A percentile compares a stretch with the other conserved stretches of the same genome.
Conservation (phyloP, 2,797 vertebrate species). For the Epinephelus coioides region DNA sequence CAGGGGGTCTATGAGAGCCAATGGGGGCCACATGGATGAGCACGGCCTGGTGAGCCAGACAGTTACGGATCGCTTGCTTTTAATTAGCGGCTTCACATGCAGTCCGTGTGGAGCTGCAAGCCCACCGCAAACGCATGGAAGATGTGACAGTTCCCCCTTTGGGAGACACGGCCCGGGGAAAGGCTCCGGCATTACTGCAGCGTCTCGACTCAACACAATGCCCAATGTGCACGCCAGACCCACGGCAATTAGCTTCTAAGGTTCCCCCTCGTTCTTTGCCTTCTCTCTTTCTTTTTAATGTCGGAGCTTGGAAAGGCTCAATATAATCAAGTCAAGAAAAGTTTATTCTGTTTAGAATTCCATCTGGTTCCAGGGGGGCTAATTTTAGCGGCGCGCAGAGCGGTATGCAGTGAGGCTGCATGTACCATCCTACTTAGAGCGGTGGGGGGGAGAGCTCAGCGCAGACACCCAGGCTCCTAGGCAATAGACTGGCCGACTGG, state of each 20-base stretch:
- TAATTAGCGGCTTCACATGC: conserved; percentile 83
- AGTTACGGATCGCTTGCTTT: conserved; percentile 83
- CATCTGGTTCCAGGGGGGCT: conserved; percentile 86
- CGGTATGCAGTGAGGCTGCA: conserved; percentile 83
- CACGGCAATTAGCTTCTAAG: conserved; percentile 85
- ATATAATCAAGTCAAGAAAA: conserved; percentile 88
- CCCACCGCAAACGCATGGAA: conserved; percentile 81
- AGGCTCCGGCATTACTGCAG: conserved; percentile 76
- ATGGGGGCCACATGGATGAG: conserved; percentile 80
- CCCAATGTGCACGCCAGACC: conserved; percentile 83
- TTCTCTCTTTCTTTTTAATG: conserved; percentile 83
- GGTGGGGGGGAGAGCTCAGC: conserved; percentile 59
- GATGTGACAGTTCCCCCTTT: conserved; percentile 76
- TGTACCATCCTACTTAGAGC: conserved; percentile 85
- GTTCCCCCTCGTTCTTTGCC: conserved; percentile 75
- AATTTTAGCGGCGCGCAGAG: conserved; percentile 82
- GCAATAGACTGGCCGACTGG: conserved; percentile 84
- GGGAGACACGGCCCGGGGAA: conserved; percentile 73
- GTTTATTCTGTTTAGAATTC: conserved; percentile 88
- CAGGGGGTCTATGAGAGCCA: conserved; percentile 52
- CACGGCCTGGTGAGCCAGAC: conserved; percentile 77
- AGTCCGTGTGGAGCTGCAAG: conserved; percentile 75
- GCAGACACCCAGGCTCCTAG: conserved; percentile 88
- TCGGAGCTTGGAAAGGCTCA: conserved; percentile 86
- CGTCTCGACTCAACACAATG: conserved; percentile 83